Evolutionary conservation across 1,140 invertebrate genomes (phyloP).

Genomic region (Capitella teleta): DNA sequence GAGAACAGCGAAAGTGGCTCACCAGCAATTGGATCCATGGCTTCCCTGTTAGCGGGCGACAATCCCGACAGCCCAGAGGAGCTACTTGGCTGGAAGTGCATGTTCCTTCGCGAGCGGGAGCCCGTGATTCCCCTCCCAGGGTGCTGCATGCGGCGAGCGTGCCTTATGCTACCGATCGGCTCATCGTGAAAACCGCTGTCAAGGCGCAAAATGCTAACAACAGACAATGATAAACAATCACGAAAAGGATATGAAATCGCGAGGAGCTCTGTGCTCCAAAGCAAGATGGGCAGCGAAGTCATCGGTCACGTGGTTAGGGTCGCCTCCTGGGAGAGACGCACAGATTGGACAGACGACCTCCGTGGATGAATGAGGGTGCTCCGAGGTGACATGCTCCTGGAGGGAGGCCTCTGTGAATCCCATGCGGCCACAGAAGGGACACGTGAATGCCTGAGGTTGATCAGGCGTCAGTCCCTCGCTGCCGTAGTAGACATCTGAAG

Average conservation of each 20-base stretch:
- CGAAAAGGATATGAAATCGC: conserved; percentile 41
- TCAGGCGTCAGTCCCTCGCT: conserved; percentile 76
- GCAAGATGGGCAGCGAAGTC: conserved; percentile 93
- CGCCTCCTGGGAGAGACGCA: conserved; percentile 85
- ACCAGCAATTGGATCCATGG: conserved; percentile 77
- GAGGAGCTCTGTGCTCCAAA: conserved; percentile 63
- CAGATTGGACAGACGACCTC: conserved; percentile 95
- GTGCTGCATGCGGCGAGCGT: conserved; percentile 76
- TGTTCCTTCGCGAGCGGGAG: conserved; percentile 60
- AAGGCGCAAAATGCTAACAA: conserved; percentile 14
- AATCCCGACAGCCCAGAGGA: conserved; percentile 47
- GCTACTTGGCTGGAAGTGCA: conserved; percentile 70
- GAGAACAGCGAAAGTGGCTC: conserved; percentile 9
- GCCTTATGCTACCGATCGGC: conserved; percentile 60
- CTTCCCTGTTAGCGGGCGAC: conserved; percentile 54
- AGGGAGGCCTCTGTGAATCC: conserved; percentile 84
- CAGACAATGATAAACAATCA: not conserved
- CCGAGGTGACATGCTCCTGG: conserved; percentile 81
- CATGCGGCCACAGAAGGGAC: conserved; percentile 91
- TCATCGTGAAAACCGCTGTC: conserved; percentile 65
- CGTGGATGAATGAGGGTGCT: conserved; percentile 71
- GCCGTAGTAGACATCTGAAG: conserved; percentile 83
- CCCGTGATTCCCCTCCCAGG: conserved; percentile 63
- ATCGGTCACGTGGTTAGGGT: conserved; percentile 94
- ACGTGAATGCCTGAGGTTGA: conserved; percentile 88